Base-by-base conservation (phyloP, 2,797 vertebrate genomes). In the Eospalax fontanierii region DNA sequence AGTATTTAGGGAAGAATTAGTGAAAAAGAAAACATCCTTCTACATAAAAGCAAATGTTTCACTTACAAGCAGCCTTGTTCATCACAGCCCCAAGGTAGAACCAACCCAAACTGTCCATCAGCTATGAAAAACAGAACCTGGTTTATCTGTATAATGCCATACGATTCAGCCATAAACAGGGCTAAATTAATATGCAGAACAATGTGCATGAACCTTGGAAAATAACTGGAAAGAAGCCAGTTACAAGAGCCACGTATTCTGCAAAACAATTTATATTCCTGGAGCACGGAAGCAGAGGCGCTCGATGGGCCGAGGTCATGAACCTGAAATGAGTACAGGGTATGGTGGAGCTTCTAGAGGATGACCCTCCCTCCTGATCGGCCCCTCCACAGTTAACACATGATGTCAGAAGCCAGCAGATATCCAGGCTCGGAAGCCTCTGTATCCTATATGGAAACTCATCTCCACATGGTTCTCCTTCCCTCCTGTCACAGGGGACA, bases 1-100 rank as follows among this genome's bases (percentile, higher is more conserved):
- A 87, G 82, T 71, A 66, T 75, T 26, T 43, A n/a, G 22, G 12
- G 93, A 84, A 87, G 40, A 91, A 81, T 70, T 87, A 84, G 73
- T 93, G 19, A 87, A 65, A 79, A 76, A 92, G 30, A 54, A 95
- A 79, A 65, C 6, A 18, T 35, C 68, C 59, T 28, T 75, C 66
- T 50, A 81, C 6, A 33, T 38, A 80, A 92, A 94, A 59, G 15
- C 22, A 59, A 65, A 4, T 40, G 66, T 0, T 90, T 66, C 71
- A 21, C 68, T 91, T 84, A 90, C 50, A 81, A 65, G 14, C 50
- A 82, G 21, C 12, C 15, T 78, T 91, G 63, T 68, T 81, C 28
- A 65, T 74, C 87, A 85, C 63, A 86, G 15, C 35, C 35, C 26
- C 70, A 83, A 91, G 89, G 30, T 57, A 68, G 70, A 94, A 82